Evolutionary conservation across 2,888 invertebrate species (phyloP).

Genomic region (Mythimna albipuncta): DNA sequence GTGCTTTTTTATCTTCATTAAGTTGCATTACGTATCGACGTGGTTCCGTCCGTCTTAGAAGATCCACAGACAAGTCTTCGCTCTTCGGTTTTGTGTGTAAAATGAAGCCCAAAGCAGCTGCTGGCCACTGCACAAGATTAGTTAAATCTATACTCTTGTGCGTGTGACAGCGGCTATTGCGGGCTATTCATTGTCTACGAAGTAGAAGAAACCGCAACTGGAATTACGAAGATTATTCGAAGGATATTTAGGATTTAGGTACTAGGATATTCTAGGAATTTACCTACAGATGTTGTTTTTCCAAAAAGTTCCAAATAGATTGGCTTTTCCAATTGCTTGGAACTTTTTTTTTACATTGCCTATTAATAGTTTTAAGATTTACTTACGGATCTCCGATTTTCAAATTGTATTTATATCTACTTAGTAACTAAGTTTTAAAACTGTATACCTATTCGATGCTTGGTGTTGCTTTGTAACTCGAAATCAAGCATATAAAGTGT

Average conservation of each 20-base stretch:
- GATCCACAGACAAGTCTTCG: constrained; percentile 65
- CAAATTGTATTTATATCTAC: neutral
- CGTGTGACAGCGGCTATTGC: constrained; percentile 99
- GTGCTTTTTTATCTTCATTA: constrained; percentile 43
- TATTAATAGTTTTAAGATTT: neutral
- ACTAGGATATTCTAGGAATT: constrained; percentile 6
- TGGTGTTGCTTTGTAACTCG: neutral
- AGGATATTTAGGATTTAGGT: constrained; percentile 5
- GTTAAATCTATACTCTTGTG: constrained; percentile 96
- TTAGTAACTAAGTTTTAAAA: neutral
- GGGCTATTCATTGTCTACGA: constrained; percentile 92
- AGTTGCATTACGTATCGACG: constrained; percentile 40
- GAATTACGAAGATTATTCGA: constrained; percentile 35
- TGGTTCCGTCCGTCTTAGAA: constrained; percentile 54
- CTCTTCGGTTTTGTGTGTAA: constrained; percentile 57
- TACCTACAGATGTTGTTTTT: neutral
- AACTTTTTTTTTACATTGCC: neutral
- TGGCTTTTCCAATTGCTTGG: neutral
- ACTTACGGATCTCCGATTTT: neutral
- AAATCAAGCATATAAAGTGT: neutral
- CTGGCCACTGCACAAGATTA: constrained; percentile 99
- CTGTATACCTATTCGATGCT: neutral
- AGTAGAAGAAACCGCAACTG: constrained; percentile 63
- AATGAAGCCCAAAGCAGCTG: constrained; percentile 97
- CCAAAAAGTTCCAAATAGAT: neutral